These are phyloP conservation scores for Leuciscus idus DNA, from an alignment of 2,113 vertebrate genomes.

Conservation along the genomic window DNA sequence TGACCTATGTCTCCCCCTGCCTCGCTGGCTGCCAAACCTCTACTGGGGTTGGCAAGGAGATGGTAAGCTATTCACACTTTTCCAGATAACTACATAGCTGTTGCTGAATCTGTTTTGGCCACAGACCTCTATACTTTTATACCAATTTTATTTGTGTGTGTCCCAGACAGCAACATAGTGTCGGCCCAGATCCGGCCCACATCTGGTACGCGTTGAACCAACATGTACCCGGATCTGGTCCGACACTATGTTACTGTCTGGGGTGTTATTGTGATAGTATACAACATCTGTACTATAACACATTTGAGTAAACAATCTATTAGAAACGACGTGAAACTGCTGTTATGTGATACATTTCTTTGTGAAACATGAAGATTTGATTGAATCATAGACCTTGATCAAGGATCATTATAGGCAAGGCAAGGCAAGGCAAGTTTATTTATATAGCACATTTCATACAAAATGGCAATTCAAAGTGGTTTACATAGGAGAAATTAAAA, in stretches of 20 bases:
- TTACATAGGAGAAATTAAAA: no score
- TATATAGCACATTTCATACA: no score
- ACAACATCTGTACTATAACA: neutral
- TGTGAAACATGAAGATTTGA: neutral
- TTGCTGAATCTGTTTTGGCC: neutral
- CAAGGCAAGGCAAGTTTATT: no score
- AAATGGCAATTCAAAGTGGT: no score
- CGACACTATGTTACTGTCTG: no score
- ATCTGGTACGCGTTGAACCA: no score
- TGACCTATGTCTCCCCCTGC: slow-evolving; percentile 90
- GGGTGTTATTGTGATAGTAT: neutral
- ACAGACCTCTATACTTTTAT: neutral
- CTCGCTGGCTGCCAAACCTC: slow-evolving; percentile 86
- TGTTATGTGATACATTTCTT: neutral
- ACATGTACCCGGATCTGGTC: no score
- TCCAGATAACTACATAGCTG: neutral
- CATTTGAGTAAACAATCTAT: neutral
- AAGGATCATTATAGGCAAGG: neutral
- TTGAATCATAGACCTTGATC: neutral
- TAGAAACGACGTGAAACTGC: neutral
- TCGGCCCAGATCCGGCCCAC: no score
- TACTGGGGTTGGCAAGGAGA: slow-evolving; percentile 75
- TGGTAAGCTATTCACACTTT: slow-evolving; percentile 74
- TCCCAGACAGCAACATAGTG: no score
- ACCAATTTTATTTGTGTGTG: no score